Evolutionary conservation across 2,113 vertebrate species (phyloP), one percentile per base, ranked within the genome.

Genomic region (Pseudorhombus dupliciocellatus): DNA sequence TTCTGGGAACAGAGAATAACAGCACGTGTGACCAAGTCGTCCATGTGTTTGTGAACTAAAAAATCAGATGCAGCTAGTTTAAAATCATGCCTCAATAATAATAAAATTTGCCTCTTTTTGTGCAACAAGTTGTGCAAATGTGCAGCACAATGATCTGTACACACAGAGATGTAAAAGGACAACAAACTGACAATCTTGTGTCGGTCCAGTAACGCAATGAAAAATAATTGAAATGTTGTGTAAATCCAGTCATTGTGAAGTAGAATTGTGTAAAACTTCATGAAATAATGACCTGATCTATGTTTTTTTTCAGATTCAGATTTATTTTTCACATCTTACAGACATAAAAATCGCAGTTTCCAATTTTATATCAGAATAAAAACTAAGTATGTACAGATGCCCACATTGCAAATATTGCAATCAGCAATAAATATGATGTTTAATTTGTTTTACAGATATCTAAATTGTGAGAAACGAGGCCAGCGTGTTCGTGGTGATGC

Each of bases 351-450:
- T 48, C 12, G 71, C 54, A 81, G 10, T 50, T 65, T 71, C 5
- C 63, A 66, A 77, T 58, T 54, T 66, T 11, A 80, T 20, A 73
- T 66, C 30, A 77, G 31, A 68, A 62, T 77, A 81, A 86, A 84
- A 88, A 85, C 8, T 0, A 44, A 53, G 34, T 90, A 90, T 84
- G 37, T 87, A 91, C 87, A 83, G 24, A 55, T 24, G 31, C 69
- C 73, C 76, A 50, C 61, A 67, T 83, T 56, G 51, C 42, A 62
- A 52, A 59, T 30, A 28, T 68, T 73, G 31, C 71, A 63, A 63
- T 70, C 24, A 37, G 46, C 55, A 90, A 89, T 90, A 91, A 90
- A 90, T 89, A 88, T 73, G 30, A 46, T 52, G 28, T 73, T 76
- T 53, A n/a, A 74, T 77, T 66, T 66, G 28, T 20, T 66, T 75